phyloP scores from a whole-genome alignment of 2,888 invertebrate genomes.

The Drosophila helvetica region DNA sequence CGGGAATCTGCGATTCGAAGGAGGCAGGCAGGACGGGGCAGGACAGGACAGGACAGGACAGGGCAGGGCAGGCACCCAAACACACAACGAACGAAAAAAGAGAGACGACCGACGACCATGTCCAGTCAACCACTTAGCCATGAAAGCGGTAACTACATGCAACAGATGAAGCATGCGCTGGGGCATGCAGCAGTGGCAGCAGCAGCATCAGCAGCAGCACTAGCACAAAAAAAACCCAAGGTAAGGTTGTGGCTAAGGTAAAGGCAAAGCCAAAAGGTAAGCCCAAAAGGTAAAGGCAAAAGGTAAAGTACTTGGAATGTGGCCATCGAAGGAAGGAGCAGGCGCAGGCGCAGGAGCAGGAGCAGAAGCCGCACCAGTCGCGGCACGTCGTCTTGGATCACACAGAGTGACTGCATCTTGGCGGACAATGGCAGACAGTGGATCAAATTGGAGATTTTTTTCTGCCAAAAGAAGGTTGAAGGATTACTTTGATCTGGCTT shows the following conservation, averaged over 20 bases:
- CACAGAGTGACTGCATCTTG: conserved; percentile 59
- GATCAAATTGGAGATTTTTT: neutral
- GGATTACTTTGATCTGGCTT: no score
- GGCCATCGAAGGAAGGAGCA: conserved; percentile 28
- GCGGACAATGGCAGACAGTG: conserved; percentile 40
- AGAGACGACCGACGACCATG: conserved; percentile 64
- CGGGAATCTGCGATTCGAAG: conserved; percentile 13
- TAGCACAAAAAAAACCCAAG: conserved; percentile 57
- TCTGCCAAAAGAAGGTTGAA: neutral
- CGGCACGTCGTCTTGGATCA: conserved; percentile 72
- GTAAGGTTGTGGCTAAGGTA: conserved; percentile 56
- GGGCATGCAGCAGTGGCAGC: conserved; percentile 68
- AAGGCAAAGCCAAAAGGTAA: conserved; percentile 52
- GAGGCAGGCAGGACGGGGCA: conserved; percentile 13
- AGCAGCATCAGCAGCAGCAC: conserved; percentile 12
- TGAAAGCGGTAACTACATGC: conserved; percentile 80
- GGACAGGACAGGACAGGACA: neutral
- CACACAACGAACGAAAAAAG: conserved; percentile 47
- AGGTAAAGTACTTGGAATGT: conserved; percentile 73
- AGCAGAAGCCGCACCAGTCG: conserved; percentile 52
- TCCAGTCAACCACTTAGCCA: conserved; percentile 79
- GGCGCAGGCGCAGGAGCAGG: conserved; percentile 53
- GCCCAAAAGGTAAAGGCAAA: conserved; percentile 49
- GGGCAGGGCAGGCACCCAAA: conserved; percentile 56
- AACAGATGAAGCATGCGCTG: conserved; percentile 79